Evolutionary conservation across 2,113 vertebrate species (phyloP).

Genomic region (Tupaia chinensis): DNA sequence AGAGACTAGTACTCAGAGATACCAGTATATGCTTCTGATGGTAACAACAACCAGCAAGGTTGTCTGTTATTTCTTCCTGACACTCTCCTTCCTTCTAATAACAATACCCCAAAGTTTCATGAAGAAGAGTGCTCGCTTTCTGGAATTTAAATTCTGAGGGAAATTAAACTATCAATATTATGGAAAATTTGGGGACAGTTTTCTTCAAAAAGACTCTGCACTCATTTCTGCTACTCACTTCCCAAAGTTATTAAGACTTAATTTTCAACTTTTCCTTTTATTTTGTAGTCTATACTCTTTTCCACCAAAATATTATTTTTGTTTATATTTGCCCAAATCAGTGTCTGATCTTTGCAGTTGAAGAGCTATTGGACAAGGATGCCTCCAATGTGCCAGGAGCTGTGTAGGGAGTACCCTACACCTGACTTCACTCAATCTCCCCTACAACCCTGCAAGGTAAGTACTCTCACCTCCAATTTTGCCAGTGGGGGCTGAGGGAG

Average conservation of each 20-base stretch:
- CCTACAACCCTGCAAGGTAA: background rate
- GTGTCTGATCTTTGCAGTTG: background rate
- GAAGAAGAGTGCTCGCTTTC: background rate
- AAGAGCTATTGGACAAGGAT: background rate
- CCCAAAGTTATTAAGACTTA: background rate
- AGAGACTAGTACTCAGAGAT: background rate
- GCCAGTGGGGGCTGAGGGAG: background rate
- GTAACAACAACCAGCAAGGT: fast-evolving
- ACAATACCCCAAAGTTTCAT: background rate
- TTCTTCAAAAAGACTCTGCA: background rate
- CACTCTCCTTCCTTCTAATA: background rate
- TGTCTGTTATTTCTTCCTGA: background rate
- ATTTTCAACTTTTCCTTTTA: background rate
- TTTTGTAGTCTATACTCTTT: background rate
- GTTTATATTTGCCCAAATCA: no score
- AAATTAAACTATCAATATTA: background rate
- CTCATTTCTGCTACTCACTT: background rate
- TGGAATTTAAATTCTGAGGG: background rate
- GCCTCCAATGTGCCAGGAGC: background rate
- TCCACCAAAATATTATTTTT: background rate
- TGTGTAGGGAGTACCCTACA: background rate
- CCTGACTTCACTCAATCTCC: background rate
- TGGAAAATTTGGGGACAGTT: background rate
- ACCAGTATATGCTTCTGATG: background rate
- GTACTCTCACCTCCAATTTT: background rate